phyloP scores from a whole-genome alignment of 1,140 invertebrate genomes.

The Drosophila funebris region DNA sequence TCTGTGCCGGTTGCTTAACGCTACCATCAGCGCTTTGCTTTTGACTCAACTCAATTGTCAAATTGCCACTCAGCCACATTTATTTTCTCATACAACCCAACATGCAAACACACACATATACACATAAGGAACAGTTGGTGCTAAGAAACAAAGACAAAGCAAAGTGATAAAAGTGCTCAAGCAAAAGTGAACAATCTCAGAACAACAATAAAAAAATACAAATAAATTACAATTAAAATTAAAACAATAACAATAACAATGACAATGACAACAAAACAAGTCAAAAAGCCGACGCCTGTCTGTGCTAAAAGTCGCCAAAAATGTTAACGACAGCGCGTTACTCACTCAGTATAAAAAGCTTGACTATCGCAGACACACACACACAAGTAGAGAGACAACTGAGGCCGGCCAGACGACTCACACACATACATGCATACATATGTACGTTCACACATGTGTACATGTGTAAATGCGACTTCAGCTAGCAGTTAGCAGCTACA shows the following conservation, averaged over 20 bases:
- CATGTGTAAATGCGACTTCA: constrained; percentile 15
- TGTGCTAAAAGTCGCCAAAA: constrained; percentile 37
- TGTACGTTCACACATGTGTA: constrained; percentile 9
- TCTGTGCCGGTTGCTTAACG: constrained; percentile 64
- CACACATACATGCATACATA: constrained; percentile 31
- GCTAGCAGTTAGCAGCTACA: constrained; percentile 57
- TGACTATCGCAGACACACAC: constrained; percentile 54
- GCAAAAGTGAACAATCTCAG: constrained; percentile 23
- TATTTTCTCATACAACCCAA: constrained; percentile 19
- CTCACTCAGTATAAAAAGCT: constrained; percentile 51
- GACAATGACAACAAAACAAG: constrained; percentile 13
- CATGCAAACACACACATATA: constrained; percentile 15
- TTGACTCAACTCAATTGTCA: constrained; percentile 2
- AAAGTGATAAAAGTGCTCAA: constrained; percentile 37
- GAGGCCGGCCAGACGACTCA: constrained; percentile 69
- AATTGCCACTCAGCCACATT: constrained; percentile 7
- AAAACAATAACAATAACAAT: constrained; percentile 31
- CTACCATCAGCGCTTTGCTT: constrained; percentile 22
- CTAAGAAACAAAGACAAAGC: constrained; percentile 58
- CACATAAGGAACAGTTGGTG: constrained; percentile 38
- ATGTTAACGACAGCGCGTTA: constrained; percentile 56
- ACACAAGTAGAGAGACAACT: constrained; percentile 42
- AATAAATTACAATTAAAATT: constrained; percentile 19
- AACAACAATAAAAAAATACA: constrained; percentile 34
- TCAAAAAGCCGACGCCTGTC: constrained; percentile 38